These are phyloP conservation scores for Cheilosia soror DNA, from an alignment of 2,888 invertebrate species.

Conservation along the genomic window DNA sequence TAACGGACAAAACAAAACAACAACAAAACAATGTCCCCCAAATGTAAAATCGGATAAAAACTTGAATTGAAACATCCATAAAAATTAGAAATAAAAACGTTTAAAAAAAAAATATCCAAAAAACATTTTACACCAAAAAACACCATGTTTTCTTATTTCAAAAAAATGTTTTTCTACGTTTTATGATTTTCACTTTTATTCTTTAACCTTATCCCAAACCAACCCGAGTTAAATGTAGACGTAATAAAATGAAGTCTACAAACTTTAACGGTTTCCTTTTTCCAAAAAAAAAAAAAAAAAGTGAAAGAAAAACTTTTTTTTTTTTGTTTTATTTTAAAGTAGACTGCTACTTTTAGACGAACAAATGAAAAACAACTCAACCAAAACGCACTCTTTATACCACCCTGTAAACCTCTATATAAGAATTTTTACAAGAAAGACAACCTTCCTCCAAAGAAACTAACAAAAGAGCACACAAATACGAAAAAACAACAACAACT, in stretches of 20 bases:
- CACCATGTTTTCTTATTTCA: constrained; percentile 72
- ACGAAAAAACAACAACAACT: constrained; percentile 31
- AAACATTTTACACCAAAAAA: constrained; percentile 68
- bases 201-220: constrained; percentile 16
- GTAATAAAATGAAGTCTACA: constrained; percentile 27
- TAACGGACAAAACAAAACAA: constrained; percentile 34
- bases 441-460: constrained; percentile 45
- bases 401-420: constrained; percentile 75
- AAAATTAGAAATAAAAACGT: constrained; percentile 64
- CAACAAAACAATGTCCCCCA: constrained; percentile 15
- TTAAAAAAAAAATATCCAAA: constrained; percentile 55
- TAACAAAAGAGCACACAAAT: constrained; percentile 55
- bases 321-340: constrained; percentile 34
- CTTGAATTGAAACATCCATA: constrained; percentile 53
- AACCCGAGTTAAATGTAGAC: constrained; percentile 50
- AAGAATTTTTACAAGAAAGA: constrained; percentile 71
- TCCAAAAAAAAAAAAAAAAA: constrained; percentile 6
- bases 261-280: constrained; percentile 67
- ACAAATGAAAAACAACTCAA: constrained; percentile 55
- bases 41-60: constrained; percentile 66
- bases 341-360: constrained; percentile 72
- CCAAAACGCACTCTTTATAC: constrained; percentile 73
- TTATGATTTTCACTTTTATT: constrained; percentile 27
- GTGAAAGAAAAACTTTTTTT: not conserved
- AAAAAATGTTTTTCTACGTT: constrained; percentile 19